Evolutionary conservation across 2,888 invertebrate species (phyloP), one percentile per base, ranked within the genome.

Genomic region (Drosophila dives): DNA sequence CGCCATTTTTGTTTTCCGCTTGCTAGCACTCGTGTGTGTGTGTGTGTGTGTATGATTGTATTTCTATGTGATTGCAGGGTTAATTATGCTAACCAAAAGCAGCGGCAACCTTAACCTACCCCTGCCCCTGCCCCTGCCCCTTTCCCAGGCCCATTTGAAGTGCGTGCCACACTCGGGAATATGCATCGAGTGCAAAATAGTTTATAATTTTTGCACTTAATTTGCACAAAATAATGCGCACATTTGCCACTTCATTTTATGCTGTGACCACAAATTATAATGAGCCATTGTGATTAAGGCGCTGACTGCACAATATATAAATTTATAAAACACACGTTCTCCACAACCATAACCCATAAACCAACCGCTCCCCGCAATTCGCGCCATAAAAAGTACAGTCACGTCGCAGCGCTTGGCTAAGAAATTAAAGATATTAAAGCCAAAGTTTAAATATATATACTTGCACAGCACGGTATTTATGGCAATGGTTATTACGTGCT

Each of bases 181-280:
- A 58, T 55, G 53, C 54, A 63, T 56, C 23, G 36, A 54, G 54
- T 36, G 36, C 65, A 78, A 69, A 83, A 84, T 84, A 81, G 85
- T 84, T 89, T 81, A 84, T 84, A 77, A 89, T 86, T 84, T 84
- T 76, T 84, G 89, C 87, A 77, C 86, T 89, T 87, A 67, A 82
- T 85, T 82, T 79, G 77, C 79, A 72, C 79, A 72, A 83, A 86
- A 85, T 83, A 84, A 81, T 68, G 87, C 79, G 81, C 89, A 72
- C 81, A 84, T 67, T 84, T 86, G 64, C 85, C 82, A 86, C 85
- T 83, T 86, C 86, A 83, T 80, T 88, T 83, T 89, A 72, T 60
- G 87, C 89, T 68, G 77, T 72, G 82, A 89, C 84, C 84, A 86
- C 84, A 84, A 84, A 87, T 86, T 84, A 89, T 84, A 84, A 84